Conservation (phyloP, 2,888 invertebrate genomes). For the Melinaea marsaeus region DNA sequence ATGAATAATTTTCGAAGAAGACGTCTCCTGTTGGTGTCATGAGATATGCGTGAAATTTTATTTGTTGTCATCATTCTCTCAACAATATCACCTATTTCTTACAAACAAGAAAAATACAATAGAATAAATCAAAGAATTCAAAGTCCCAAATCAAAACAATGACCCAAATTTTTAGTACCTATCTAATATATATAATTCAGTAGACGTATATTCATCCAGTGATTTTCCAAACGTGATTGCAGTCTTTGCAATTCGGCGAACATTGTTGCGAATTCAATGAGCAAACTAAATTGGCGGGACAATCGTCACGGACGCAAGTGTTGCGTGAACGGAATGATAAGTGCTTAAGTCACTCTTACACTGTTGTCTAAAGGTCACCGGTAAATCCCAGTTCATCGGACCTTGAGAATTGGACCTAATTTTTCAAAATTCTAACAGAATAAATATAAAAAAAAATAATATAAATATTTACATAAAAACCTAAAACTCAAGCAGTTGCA, state of each 20-base stretch:
- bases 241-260: conserved; percentile 47
- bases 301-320: conserved; percentile 45
- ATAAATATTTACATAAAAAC: background rate
- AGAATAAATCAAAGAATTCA: background rate
- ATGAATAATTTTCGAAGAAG: conserved; percentile 27
- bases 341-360: conserved; percentile 29
- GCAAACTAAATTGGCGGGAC: conserved; percentile 53
- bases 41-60: conserved; percentile 23
- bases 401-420: conserved; percentile 29
- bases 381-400: conserved; percentile 47
- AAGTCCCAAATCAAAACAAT: conserved; percentile 11
- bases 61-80: conserved; percentile 2
- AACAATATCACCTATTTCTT: background rate
- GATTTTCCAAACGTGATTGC: conserved; percentile 48
- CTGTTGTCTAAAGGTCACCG: conserved; percentile 46
- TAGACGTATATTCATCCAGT: conserved; percentile 38
- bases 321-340: conserved; percentile 53
- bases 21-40: conserved; percentile 23
- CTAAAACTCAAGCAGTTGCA: background rate
- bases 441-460: conserved; percentile 6
- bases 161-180: conserved; percentile 9
- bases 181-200: conserved; percentile 42
- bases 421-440: conserved; percentile 6
- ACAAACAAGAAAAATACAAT: conserved; percentile 3
- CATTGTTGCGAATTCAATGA: conserved; percentile 63